Percentiles rank a stretch among this genome's conserved stretches.
These are phyloP conservation scores for Oreochromis mossambicus DNA, from an alignment of 2,797 vertebrate species.

Conservation along the genomic window DNA sequence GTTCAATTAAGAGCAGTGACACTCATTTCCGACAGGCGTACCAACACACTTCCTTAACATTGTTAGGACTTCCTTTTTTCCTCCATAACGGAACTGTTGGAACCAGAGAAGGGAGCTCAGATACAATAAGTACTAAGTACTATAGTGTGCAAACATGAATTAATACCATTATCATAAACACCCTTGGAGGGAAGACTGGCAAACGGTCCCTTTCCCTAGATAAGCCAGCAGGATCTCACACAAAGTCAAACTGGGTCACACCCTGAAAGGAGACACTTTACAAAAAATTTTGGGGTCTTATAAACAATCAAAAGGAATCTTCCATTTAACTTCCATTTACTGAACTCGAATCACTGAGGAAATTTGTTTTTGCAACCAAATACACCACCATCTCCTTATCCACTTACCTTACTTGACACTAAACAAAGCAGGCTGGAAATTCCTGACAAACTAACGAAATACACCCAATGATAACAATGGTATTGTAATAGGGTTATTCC, in stretches of 20 bases:
- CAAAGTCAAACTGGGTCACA: slow-evolving; percentile 34
- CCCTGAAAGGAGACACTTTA: slow-evolving; percentile 25
- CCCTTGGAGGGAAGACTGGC: slow-evolving; percentile 17
- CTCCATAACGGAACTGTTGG: slow-evolving; percentile 22
- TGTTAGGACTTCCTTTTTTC: slow-evolving; percentile 68
- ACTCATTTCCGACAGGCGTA: slow-evolving; percentile 48
- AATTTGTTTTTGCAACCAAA: background rate
- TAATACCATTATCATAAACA: slow-evolving; percentile 30
- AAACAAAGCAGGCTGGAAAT: background rate
- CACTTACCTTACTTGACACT: background rate
- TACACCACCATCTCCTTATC: background rate
- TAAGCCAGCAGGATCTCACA: slow-evolving; percentile 64
- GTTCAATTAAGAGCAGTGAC: slow-evolving; percentile 42
- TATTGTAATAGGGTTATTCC: background rate
- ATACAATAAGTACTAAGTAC: slow-evolving; percentile 35
- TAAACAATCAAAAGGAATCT: slow-evolving; percentile 46
- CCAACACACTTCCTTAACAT: slow-evolving; percentile 73
- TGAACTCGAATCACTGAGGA: slow-evolving; percentile 20
- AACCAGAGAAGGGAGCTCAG: slow-evolving; percentile 43
- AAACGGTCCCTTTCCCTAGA: slow-evolving; percentile 35
- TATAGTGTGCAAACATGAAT: slow-evolving; percentile 38
- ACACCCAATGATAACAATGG: slow-evolving; percentile 6
- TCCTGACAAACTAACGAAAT: background rate
- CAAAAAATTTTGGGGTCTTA: slow-evolving; percentile 28
- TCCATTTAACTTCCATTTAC: slow-evolving; percentile 10